These are phyloP conservation scores for Notodonta dromedarius DNA, from an alignment of 2,888 invertebrate genomes.

Conservation along the genomic window DNA sequence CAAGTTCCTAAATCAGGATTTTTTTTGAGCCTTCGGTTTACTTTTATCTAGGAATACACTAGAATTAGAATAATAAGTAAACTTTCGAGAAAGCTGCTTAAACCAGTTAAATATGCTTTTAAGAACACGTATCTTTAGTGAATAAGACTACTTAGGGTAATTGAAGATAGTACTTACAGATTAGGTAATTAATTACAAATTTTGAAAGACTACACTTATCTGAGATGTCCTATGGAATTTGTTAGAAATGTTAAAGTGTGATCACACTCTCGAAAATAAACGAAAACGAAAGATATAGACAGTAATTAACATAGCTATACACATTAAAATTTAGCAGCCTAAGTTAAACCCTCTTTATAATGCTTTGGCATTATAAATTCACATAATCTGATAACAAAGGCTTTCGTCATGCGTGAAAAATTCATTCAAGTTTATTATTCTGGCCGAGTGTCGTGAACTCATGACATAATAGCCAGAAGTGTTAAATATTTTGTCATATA, in stretches of 20 bases:
- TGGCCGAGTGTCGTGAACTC: constrained; percentile 12
- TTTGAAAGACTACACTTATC: too few relatives aligned
- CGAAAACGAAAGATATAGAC: background rate
- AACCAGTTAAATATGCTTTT: too few relatives aligned
- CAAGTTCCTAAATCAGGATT: too few relatives aligned
- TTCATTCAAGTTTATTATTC: constrained; percentile 34
- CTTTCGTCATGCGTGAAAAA: constrained; percentile 23
- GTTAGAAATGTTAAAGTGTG: background rate
- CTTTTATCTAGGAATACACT: background rate
- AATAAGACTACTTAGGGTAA: too few relatives aligned
- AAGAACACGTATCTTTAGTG: too few relatives aligned
- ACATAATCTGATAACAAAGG: constrained; percentile 28
- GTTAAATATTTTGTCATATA: constrained; percentile 6
- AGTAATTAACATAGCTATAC: background rate
- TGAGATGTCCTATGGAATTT: too few relatives aligned
- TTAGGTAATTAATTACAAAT: too few relatives aligned
- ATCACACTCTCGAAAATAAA: background rate
- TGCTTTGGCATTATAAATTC: constrained; percentile 7
- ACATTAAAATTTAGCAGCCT: background rate
- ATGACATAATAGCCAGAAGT: constrained; percentile 14
- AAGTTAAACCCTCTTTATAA: constrained; percentile 5
- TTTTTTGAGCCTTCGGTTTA: too few relatives aligned
- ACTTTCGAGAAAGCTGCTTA: too few relatives aligned
- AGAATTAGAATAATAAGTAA: background rate
- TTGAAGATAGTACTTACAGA: too few relatives aligned